Evolutionary conservation across 2,888 invertebrate species (phyloP), one percentile per base, ranked within the genome.

Genomic region (Eretmocerus hayati): DNA sequence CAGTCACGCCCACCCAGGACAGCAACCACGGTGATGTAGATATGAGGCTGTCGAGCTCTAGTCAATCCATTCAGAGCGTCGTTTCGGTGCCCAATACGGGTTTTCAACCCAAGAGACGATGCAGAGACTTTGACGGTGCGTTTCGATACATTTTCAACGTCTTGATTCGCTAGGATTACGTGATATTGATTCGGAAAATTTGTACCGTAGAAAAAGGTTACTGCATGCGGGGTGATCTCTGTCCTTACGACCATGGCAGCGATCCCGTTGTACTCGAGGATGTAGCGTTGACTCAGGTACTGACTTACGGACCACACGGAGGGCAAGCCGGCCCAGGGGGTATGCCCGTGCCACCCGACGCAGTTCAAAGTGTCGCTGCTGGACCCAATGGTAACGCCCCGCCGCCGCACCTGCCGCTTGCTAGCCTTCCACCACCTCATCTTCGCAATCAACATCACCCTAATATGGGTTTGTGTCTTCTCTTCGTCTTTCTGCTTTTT

Each of bases 211-310:
- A 93, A 69, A 90, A 90, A 64, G 94, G 94, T 2, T 92, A 87
- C 69, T 99, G 99, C 72, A 91, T 96, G 83, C 81, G 90, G 4
- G 97, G 97, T 1, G 97, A 97, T 71, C 81, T 92, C 52, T 99
- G 99, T 69, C 91, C 90, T 5, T 99, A 84, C 78, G 96, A 97
- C 75, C 97, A 99, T 75, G 97, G 97, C 5, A 80, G 84, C 1
- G 96, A 97, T 72, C 96, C 97, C 0, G 90, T 99, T 0, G 91
- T 97, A 2, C 75, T 97, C 23, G 95, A 95, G 64, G 92, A 93
- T 66, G 82, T 89, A 2, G 81, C 77, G 13, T 66, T 81, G 22
- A 76, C 76, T 46, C 72, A 75, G 2, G 79, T 81, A 41, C 64
- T 80, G 47, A 74, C 73, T 9, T 77, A 75, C 50, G 74, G 75